Conservation (phyloP, 2,888 invertebrate species). For the Harmothoe impar region DNA sequence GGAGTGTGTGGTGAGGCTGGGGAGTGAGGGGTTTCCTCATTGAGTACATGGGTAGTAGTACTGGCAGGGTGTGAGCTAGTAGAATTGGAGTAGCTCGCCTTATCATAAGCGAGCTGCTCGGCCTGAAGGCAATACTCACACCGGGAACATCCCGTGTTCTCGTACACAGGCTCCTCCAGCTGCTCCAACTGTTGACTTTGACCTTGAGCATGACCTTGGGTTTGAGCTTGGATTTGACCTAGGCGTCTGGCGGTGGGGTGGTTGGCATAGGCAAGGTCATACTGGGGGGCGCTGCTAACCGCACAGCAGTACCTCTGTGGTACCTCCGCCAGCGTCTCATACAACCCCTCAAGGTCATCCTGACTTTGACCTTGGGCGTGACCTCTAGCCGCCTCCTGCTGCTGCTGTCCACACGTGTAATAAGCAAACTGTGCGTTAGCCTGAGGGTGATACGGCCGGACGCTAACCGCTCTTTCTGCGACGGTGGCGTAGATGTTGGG, state of each 20-base stretch:
- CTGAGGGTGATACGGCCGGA: slow-evolving; percentile 20
- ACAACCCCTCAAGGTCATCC: slow-evolving; percentile 10
- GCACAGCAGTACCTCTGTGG: slow-evolving; percentile 38
- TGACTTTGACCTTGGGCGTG: background rate
- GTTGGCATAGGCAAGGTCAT: background rate
- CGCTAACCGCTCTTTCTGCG: background rate
- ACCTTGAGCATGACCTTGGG: slow-evolving; percentile 24
- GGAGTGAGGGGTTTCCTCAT: background rate
- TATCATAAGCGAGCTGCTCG: background rate
- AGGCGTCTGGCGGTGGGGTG: background rate
- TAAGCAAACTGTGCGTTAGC: background rate
- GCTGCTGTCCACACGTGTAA: background rate
- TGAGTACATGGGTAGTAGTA: too few relatives aligned
- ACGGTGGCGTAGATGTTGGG: background rate
- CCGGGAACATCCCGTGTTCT: slow-evolving; percentile 17
- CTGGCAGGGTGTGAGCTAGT: too few relatives aligned
- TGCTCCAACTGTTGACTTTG: background rate
- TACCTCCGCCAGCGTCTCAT: slow-evolving; percentile 4
- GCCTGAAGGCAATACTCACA: slow-evolving; percentile 31
- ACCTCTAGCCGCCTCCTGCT: background rate
- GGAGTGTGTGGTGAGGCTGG: background rate
- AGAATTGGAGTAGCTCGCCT: background rate
- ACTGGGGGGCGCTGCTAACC: background rate
- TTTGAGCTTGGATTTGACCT: slow-evolving; percentile 6
- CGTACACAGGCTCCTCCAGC: background rate